Evolutionary conservation across 1,140 invertebrate species (phyloP).

Genomic region (Rhagoletis pomonella): DNA sequence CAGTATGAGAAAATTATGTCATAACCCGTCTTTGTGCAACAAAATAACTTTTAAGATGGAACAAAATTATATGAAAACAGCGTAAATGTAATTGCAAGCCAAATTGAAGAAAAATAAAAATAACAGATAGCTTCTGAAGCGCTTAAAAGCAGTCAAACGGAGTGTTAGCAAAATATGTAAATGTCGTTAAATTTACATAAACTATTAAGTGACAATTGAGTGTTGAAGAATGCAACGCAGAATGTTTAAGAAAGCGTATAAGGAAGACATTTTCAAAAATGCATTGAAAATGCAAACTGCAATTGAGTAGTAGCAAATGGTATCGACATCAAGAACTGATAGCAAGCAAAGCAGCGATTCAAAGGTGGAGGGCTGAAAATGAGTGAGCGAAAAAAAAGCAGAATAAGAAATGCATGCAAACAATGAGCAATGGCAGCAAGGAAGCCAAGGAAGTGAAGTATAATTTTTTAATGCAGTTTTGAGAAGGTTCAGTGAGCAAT

Average conservation of each 20-base stretch:
- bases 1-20: no score
- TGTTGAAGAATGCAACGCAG: background rate
- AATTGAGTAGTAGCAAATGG: constrained; percentile 34
- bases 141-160: background rate
- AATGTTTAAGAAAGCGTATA: constrained; percentile 16
- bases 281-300: constrained; percentile 41
- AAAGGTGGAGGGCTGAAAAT: no score
- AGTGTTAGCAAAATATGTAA: background rate
- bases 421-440: background rate
- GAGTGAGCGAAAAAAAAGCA: background rate
- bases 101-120: background rate
- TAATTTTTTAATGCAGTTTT: background rate
- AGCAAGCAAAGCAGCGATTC: background rate
- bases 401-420: background rate
- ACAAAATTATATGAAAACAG: background rate
- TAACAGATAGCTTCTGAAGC: background rate
- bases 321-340: background rate
- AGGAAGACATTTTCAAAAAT: constrained; percentile 5
- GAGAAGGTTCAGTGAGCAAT: background rate
- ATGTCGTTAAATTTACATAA: constrained; percentile 7
- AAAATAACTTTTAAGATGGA: no score
- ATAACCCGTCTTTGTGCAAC: no score
- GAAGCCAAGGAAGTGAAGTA: background rate
- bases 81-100: background rate
- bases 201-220: background rate